Evolutionary conservation across 2,888 invertebrate species (phyloP).

Genomic region (Apotomis capreana): DNA sequence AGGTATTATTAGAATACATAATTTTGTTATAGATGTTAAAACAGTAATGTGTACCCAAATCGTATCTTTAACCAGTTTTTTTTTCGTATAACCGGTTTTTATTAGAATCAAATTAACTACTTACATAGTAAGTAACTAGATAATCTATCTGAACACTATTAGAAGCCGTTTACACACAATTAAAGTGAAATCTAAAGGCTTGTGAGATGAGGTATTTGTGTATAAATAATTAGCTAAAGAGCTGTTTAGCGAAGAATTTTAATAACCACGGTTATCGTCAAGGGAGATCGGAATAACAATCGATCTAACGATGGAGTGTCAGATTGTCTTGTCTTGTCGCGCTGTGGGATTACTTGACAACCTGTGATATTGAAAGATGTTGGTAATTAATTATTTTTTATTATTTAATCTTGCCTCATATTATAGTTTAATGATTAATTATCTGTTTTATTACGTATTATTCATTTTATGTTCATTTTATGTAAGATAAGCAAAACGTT

Average conservation of each 20-base stretch:
- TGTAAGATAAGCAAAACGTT: too few species aligned
- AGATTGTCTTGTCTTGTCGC: conserved; percentile 1
- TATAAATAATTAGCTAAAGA: conserved; percentile 24
- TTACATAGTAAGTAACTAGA: conserved; percentile 11
- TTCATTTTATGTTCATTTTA: neutral
- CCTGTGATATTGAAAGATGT: conserved; percentile 8
- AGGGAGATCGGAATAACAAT: conserved; percentile 25
- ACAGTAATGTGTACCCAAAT: conserved; percentile 35
- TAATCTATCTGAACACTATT: conserved; percentile 28
- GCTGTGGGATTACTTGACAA: neutral
- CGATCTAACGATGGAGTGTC: neutral
- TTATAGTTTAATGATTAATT: neutral
- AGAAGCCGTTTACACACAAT: conserved; percentile 31
- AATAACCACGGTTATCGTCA: conserved; percentile 3
- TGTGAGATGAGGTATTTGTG: conserved; percentile 20
- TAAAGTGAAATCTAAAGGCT: conserved; percentile 29
- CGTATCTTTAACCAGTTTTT: conserved; percentile 21
- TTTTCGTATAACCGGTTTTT: conserved; percentile 22
- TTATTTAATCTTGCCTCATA: conserved; percentile 6
- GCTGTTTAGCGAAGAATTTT: conserved; percentile 19
- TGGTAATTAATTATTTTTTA: conserved; percentile 9
- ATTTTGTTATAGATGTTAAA: conserved; percentile 37
- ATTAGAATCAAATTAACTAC: conserved; percentile 30
- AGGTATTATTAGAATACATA: conserved; percentile 35
- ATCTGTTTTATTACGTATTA: neutral